Evolutionary conservation across 2,888 invertebrate species (phyloP).

Genomic region (Didymodactylos carnosus): DNA sequence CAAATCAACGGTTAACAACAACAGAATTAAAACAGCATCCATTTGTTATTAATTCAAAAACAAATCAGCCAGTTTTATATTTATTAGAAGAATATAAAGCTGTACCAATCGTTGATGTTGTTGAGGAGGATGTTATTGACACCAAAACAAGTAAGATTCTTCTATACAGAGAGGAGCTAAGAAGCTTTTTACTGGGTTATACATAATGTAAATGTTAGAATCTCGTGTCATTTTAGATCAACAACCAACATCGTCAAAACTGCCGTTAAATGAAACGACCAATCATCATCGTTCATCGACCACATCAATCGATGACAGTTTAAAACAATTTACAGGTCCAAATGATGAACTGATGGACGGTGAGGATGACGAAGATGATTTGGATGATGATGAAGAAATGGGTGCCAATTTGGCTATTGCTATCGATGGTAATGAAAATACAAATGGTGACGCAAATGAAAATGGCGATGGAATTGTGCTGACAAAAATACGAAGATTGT

Average conservation of each 20-base stretch:
- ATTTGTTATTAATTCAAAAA: neutral
- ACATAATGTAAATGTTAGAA: no score
- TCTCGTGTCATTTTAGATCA: no score
- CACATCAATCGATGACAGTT: neutral
- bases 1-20: slow-evolving; percentile 16
- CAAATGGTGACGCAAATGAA: neutral
- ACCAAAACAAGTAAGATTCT: no score
- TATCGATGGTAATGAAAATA: neutral
- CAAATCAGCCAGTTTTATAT: neutral
- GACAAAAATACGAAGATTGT: neutral
- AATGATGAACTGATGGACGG: neutral
- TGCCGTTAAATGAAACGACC: no score
- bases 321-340: neutral
- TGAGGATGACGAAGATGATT: neutral
- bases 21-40: slow-evolving; percentile 19
- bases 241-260: no score
- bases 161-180: no score
- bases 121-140: slow-evolving; percentile 1
- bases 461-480: neutral
- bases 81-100: slow-evolving; percentile 11
- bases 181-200: no score
- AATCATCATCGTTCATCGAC: neutral
- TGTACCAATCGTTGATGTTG: slow-evolving; percentile 7
- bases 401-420: neutral
- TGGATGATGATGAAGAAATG: neutral